A percentile compares a stretch with the other conserved stretches of the same genome.
Evolutionary conservation across 2,888 invertebrate genomes (phyloP).

Genomic region (Eupithecia dodoneata): DNA sequence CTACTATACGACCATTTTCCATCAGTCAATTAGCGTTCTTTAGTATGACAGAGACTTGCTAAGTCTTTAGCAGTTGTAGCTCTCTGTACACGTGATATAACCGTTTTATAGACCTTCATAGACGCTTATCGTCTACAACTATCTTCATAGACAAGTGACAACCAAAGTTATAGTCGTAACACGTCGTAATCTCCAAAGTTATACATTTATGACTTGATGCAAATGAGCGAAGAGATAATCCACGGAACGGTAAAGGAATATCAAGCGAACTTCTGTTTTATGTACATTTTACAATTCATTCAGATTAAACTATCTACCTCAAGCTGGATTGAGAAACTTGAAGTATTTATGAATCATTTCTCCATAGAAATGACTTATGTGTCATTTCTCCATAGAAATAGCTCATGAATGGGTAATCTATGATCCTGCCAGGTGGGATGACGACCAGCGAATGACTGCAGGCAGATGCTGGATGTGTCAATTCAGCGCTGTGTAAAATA

Average conservation of each 20-base stretch:
- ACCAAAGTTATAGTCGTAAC: background rate
- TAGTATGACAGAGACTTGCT: background rate
- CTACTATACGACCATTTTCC: background rate
- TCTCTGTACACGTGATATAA: background rate
- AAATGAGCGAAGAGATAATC: slow-evolving; percentile 5
- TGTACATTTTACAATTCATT: background rate
- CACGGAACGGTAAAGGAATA: background rate
- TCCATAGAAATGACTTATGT: too few relatives aligned
- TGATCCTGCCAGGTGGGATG: too few relatives aligned
- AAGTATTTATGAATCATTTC: too few relatives aligned
- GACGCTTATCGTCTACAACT: background rate
- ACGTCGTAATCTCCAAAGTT: slow-evolving; percentile 8
- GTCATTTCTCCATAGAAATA: too few relatives aligned
- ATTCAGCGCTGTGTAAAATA: too few relatives aligned
- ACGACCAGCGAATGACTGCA: too few relatives aligned
- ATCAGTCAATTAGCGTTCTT: background rate
- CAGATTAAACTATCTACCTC: too few relatives aligned
- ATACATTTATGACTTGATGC: slow-evolving; percentile 4
- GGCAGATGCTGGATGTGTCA: too few relatives aligned
- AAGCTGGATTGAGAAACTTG: too few relatives aligned
- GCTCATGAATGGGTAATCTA: too few relatives aligned
- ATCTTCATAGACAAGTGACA: slow-evolving; percentile 7
- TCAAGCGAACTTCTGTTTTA: slow-evolving; percentile 3
- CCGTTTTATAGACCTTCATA: background rate
- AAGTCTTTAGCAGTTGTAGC: background rate